Percentiles rank a stretch among this genome's conserved stretches.
phyloP scores from a whole-genome alignment of 2,888 invertebrate species.

The Anorthoa munda region DNA sequence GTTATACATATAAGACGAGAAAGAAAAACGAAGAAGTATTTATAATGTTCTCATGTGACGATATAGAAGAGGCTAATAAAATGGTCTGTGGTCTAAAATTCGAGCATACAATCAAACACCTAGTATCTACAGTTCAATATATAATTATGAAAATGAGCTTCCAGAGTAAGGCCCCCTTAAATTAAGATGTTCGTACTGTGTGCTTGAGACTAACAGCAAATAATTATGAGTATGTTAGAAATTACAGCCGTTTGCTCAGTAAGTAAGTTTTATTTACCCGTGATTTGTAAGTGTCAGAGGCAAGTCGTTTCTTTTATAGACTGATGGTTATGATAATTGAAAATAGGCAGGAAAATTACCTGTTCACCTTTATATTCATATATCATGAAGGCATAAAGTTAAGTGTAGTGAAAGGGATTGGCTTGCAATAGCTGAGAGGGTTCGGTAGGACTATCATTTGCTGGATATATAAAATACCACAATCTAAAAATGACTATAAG shows the following conservation, averaged over 20 bases:
- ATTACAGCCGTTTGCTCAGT: slow-evolving; percentile 52
- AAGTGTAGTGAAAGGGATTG: neutral
- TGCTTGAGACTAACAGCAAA: slow-evolving; percentile 64
- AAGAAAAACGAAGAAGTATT: neutral
- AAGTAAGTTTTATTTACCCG: slow-evolving; percentile 47
- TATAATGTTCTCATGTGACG: no score
- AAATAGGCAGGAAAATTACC: neutral
- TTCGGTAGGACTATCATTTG: neutral
- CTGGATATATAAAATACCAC: neutral
- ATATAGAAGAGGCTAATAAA: neutral
- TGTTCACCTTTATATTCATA: neutral
- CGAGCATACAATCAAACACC: neutral
- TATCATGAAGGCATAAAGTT: neutral
- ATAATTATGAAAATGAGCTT: slow-evolving; percentile 10
- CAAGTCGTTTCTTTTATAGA: slow-evolving; percentile 44
- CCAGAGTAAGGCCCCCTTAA: slow-evolving; percentile 23
- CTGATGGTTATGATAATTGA: slow-evolving; percentile 11
- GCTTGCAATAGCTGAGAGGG: neutral
- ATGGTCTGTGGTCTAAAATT: neutral
- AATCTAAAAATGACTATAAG: neutral
- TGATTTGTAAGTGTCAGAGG: slow-evolving; percentile 45
- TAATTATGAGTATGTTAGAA: slow-evolving; percentile 65
- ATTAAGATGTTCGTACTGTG: slow-evolving; percentile 73
- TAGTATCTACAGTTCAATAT: neutral
- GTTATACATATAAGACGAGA: neutral